A percentile compares a stretch with the other conserved stretches of the same genome.
These are phyloP conservation scores for Leptinotarsa texana DNA, from an alignment of 1,140 invertebrate species.

Conservation along the genomic window DNA sequence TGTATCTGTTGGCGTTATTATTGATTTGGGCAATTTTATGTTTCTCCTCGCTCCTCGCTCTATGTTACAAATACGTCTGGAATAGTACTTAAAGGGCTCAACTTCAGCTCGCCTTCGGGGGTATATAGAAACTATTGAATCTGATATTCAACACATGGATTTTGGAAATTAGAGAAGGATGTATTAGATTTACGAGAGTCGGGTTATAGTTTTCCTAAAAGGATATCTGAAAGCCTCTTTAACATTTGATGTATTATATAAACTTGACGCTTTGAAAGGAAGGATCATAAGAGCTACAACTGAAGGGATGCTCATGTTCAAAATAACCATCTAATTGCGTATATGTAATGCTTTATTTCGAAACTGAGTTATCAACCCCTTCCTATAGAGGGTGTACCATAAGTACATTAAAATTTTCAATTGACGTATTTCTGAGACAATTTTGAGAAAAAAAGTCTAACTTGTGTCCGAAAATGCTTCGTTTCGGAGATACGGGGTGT, in stretches of 20 bases:
- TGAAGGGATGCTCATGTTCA: constrained; percentile 1
- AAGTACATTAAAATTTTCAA: no score
- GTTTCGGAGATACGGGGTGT: no score
- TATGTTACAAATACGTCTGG: no score
- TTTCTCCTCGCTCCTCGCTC: no score
- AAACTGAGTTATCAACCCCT: no score
- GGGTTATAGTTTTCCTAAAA: constrained; percentile 1
- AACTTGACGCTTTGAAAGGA: constrained; percentile 14
- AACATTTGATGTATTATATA: constrained; percentile 10
- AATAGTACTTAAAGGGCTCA: no score
- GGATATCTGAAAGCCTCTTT: background rate
- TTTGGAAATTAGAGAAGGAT: background rate
- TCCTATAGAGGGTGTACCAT: no score
- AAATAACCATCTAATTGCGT: constrained; percentile 5
- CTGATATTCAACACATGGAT: background rate
- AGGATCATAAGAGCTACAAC: background rate
- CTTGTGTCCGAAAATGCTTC: no score
- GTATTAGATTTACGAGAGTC: background rate
- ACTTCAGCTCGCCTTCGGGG: background rate
- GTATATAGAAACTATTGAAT: background rate
- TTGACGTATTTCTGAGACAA: no score
- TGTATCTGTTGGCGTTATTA: no score
- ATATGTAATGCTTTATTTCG: background rate
- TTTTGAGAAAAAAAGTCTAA: no score
- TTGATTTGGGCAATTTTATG: no score